A percentile compares a stretch with the other conserved stretches of the same genome.
Evolutionary conservation across 2,797 vertebrate genomes (phyloP).

Genomic region (Amazona finschi): DNA sequence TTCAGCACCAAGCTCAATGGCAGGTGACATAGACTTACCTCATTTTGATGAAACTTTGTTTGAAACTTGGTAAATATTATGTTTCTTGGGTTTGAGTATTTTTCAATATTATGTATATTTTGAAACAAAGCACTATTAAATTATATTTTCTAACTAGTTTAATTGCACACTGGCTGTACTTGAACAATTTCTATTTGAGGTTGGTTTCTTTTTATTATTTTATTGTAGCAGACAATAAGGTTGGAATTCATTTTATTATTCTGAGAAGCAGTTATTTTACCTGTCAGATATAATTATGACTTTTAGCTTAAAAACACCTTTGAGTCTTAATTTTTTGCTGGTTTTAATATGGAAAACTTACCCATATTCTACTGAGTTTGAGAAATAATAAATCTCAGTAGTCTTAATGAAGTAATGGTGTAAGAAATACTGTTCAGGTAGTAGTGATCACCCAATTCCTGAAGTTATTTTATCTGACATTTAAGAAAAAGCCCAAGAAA

Average conservation of each 20-base stretch:
- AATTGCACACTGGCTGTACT: constrained; percentile 52
- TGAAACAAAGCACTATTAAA: constrained; percentile 43
- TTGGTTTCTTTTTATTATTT: background rate
- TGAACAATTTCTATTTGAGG: constrained; percentile 36
- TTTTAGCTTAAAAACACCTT: constrained; percentile 4
- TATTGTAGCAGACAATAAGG: background rate
- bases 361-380: background rate
- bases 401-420: background rate
- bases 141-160: constrained; percentile 50
- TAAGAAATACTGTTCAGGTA: background rate
- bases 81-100: constrained; percentile 8
- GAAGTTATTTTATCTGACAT: background rate
- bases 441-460: background rate
- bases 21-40: constrained; percentile 77
- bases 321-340: constrained; percentile 31
- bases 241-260: constrained; percentile 19
- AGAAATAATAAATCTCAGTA: background rate
- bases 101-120: constrained; percentile 51
- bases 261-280: background rate
- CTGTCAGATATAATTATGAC: background rate
- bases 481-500: background rate
- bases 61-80: constrained; percentile 62
- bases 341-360: background rate
- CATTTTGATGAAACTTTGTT: constrained; percentile 83
- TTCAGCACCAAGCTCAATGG: constrained; percentile 67